Conservation (phyloP, 2,888 invertebrate genomes). For the Phortica magna region DNA sequence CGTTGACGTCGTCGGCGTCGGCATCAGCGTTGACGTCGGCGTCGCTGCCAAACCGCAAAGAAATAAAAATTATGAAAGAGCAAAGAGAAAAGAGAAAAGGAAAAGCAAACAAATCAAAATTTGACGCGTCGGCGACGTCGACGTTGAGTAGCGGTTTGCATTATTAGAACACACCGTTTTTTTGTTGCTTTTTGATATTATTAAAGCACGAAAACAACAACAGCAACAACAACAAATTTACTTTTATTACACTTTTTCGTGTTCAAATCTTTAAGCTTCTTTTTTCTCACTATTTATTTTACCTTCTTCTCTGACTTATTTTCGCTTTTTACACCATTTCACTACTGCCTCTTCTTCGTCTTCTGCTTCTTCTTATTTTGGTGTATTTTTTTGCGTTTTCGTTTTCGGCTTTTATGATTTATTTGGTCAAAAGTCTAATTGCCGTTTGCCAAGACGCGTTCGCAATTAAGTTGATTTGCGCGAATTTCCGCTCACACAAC, state of each 20-base stretch:
- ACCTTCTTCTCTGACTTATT: constrained; percentile 37
- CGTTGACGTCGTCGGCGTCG: too few relatives aligned
- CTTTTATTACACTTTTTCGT: background rate
- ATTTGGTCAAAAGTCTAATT: constrained; percentile 32
- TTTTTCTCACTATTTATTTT: constrained; percentile 22
- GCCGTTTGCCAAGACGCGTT: background rate
- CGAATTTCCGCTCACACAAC: background rate
- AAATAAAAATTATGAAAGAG: too few relatives aligned
- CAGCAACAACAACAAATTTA: too few relatives aligned
- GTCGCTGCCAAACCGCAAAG: too few relatives aligned
- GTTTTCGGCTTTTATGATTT: constrained; percentile 38
- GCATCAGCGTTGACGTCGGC: too few relatives aligned
- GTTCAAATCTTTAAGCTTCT: constrained; percentile 21
- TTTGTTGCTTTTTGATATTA: constrained; percentile 34
- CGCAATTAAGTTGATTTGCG: constrained; percentile 21
- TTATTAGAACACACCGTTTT: constrained; percentile 13
- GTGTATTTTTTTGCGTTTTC: constrained; percentile 15
- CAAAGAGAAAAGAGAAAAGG: too few relatives aligned
- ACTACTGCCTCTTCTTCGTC: constrained; percentile 56
- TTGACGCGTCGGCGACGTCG: background rate
- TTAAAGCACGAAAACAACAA: too few relatives aligned
- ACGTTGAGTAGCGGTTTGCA: background rate
- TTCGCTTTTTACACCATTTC: constrained; percentile 45
- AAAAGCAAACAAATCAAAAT: background rate
- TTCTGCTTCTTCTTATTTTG: constrained; percentile 45